These are phyloP conservation scores for Drosophila busckii DNA, from an alignment of 1,140 invertebrate species.

Conservation along the genomic window DNA sequence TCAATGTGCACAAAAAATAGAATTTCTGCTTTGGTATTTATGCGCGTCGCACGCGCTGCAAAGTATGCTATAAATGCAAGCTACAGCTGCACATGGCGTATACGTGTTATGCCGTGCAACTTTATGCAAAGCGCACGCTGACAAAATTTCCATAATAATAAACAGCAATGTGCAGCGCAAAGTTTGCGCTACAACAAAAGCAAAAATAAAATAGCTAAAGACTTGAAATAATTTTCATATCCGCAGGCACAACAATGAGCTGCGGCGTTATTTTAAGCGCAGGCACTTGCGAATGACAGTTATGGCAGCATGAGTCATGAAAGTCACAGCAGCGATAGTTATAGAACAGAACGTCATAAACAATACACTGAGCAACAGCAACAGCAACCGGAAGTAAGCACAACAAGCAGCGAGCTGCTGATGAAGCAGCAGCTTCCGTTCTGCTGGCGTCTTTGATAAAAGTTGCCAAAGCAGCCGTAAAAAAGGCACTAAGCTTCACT, in stretches of 20 bases:
- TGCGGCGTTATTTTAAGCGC: background rate
- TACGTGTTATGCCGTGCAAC: slow-evolving; percentile 3
- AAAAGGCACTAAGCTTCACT: slow-evolving; percentile 20
- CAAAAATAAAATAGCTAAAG: background rate
- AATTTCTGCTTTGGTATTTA: too few relatives aligned
- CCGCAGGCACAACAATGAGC: background rate
- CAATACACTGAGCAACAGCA: too few relatives aligned
- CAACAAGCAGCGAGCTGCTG: slow-evolving; percentile 13
- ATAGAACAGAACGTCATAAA: slow-evolving; percentile 34
- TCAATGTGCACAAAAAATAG: background rate
- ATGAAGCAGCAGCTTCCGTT: slow-evolving; percentile 26
- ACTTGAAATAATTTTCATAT: slow-evolving; percentile 9
- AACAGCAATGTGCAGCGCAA: slow-evolving; percentile 16
- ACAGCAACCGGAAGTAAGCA: slow-evolving; percentile 41
- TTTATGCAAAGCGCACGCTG: slow-evolving; percentile 3
- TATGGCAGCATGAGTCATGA: slow-evolving; percentile 16
- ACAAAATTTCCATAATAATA: slow-evolving; percentile 30
- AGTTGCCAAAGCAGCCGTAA: slow-evolving; percentile 11
- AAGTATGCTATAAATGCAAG: slow-evolving; percentile 19
- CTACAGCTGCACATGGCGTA: background rate
- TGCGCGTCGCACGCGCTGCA: too few relatives aligned
- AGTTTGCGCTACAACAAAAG: too few relatives aligned
- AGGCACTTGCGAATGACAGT: slow-evolving; percentile 12
- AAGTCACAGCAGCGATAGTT: slow-evolving; percentile 9
- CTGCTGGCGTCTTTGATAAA: slow-evolving; percentile 20